These are phyloP conservation scores for Hemaris fuciformis DNA, from an alignment of 2,888 invertebrate species.

Conservation along the genomic window DNA sequence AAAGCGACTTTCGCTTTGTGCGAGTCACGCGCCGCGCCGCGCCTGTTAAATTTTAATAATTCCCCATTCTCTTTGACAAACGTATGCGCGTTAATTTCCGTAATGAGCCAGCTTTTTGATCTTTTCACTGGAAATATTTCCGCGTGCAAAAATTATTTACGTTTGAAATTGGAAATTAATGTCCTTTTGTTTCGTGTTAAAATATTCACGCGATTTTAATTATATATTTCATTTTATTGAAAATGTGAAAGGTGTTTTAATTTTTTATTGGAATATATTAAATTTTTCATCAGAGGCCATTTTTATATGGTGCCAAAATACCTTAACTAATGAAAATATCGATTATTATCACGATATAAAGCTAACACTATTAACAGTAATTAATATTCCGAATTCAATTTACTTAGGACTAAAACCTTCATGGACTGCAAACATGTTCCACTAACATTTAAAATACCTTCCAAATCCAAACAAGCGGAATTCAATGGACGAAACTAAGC, in stretches of 20 bases:
- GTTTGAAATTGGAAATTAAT: constrained; percentile 20
- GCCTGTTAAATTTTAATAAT: constrained; percentile 61
- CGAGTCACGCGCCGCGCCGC: constrained; percentile 48
- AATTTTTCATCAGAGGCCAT: too few relatives aligned
- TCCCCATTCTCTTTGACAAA: constrained; percentile 51
- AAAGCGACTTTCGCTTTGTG: constrained; percentile 63
- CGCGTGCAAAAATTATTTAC: not conserved
- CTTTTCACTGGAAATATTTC: constrained; percentile 11
- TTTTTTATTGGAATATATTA: too few relatives aligned
- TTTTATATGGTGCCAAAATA: too few relatives aligned
- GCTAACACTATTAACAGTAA: too few relatives aligned
- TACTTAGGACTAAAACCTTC: too few relatives aligned
- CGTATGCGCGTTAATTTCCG: constrained; percentile 25
- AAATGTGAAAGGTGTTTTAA: too few relatives aligned
- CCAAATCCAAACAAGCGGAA: not conserved
- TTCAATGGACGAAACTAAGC: constrained; percentile 45
- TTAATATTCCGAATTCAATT: too few relatives aligned
- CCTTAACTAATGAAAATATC: too few relatives aligned
- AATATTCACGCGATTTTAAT: too few relatives aligned
- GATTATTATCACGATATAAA: too few relatives aligned
- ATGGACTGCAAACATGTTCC: too few relatives aligned
- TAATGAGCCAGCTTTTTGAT: constrained; percentile 17
- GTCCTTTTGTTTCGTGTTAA: constrained; percentile 14
- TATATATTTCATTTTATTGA: too few relatives aligned
- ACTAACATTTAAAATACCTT: not conserved